A percentile compares a stretch with the other conserved stretches of the same genome.
Conservation (phyloP, 2,113 vertebrate genomes). For the Bolborhynchus lineola region DNA sequence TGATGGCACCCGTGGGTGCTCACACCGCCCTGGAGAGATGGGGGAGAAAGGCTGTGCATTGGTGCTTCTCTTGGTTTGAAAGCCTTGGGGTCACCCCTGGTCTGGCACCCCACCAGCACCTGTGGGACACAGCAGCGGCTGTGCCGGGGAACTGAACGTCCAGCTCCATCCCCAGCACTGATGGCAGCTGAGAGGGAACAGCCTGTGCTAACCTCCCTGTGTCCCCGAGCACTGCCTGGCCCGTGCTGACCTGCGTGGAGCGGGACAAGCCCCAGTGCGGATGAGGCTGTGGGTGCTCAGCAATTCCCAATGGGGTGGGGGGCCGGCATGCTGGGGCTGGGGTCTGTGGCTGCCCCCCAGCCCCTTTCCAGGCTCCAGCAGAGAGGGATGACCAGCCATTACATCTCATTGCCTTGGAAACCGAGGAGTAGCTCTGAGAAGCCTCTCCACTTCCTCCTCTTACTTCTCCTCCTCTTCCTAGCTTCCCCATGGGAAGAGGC, state of each 20-base stretch:
- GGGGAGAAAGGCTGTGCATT: accelerated
- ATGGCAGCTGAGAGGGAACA: not conserved
- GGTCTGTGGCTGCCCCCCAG: not conserved
- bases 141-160: not conserved
- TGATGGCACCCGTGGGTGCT: not conserved
- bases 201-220: not conserved
- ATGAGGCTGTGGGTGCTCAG: not conserved
- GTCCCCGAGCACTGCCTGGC: not conserved
- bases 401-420: conserved; percentile 65
- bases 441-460: not conserved
- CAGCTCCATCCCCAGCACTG: accelerated
- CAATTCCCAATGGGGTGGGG: not conserved
- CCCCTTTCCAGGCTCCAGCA: not conserved
- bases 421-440: conserved; percentile 2
- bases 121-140: not conserved
- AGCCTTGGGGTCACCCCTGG: not conserved
- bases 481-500: not conserved
- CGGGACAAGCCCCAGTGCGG: accelerated
- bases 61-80: not conserved
- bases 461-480: not conserved
- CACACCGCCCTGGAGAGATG: not conserved
- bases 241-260: accelerated
- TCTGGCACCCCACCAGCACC: not conserved
- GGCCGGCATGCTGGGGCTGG: not conserved
- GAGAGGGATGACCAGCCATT: conserved; percentile 39